Conservation (phyloP, 2,888 invertebrate species). For the Calliopum simillimum region DNA sequence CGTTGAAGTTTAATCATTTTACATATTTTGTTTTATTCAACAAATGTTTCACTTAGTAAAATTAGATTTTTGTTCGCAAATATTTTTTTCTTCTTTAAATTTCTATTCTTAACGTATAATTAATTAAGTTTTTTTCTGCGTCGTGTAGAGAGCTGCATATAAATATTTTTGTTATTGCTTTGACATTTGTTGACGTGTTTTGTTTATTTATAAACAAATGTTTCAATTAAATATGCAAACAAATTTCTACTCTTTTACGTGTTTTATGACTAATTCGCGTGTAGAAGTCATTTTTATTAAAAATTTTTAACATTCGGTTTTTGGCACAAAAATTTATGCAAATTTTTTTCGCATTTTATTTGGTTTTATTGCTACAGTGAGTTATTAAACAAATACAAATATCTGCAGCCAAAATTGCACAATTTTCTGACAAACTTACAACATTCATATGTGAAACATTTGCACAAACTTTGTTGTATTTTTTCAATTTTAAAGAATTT, state of each 20-base stretch:
- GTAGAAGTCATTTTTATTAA: not conserved
- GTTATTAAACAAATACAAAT: no score
- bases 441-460: no score
- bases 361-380: not conserved
- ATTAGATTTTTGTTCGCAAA: no score
- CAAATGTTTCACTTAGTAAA: no score
- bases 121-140: not conserved
- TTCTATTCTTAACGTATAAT: no score
- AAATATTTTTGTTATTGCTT: not conserved
- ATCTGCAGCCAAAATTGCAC: no score
- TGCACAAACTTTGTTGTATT: no score
- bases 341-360: slow-evolving; percentile 2
- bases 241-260: slow-evolving; percentile 2
- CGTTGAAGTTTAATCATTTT: no score
- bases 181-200: not conserved
- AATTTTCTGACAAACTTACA: no score
- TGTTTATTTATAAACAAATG: not conserved
- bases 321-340: slow-evolving; percentile 4
- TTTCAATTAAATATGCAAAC: not conserved
- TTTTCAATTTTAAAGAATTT: no score
- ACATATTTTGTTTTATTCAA: no score
- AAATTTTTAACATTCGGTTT: not conserved
- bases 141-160: not conserved
- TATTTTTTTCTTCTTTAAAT: no score
- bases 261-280: slow-evolving; percentile 22